Conservation (phyloP, 30 jellyfish, hydroid and myxozoan species). For the Hydractinia echinata region DNA sequence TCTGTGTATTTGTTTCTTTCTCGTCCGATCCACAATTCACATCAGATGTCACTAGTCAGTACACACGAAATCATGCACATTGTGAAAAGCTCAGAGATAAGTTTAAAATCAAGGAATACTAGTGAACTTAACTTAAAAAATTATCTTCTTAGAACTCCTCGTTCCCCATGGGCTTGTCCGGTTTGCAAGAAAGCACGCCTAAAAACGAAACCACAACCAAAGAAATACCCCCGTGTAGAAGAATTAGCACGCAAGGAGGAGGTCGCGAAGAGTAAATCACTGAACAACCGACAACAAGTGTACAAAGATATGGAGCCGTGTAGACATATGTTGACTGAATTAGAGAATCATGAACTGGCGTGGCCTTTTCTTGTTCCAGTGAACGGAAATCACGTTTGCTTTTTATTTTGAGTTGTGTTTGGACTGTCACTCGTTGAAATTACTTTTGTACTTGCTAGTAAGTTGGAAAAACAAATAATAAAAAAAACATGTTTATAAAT, state of each 20-base stretch:
- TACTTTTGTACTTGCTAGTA: no score
- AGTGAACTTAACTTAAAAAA: no score
- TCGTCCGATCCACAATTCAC: no score
- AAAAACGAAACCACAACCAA: conserved; percentile 55
- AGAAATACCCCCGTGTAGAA: conserved; percentile 75
- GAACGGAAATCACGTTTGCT: conserved; percentile 77
- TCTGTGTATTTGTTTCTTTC: no score
- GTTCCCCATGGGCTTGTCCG: conserved; percentile 99
- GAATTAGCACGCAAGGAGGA: conserved; percentile 36
- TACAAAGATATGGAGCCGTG: conserved; percentile 90
- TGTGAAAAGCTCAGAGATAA: no score
- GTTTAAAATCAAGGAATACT: no score
- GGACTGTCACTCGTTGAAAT: no score
- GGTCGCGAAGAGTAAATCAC: conserved; percentile 36
- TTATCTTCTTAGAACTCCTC: conserved; percentile 65
- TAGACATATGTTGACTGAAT: conserved; percentile 72
- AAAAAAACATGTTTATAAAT: no score
- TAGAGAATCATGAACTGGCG: conserved; percentile 84
- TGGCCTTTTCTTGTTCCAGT: conserved; percentile 99
- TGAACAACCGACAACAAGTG: conserved; percentile 62
- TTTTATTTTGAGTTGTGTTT: no score
- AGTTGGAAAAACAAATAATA: no score
- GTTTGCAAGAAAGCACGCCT: conserved; percentile 83
- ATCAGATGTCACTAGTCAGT: no score
- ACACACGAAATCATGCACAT: no score